These are phyloP conservation scores for Heliconius hortense DNA, from an alignment of 2,888 invertebrate species.

Conservation along the genomic window DNA sequence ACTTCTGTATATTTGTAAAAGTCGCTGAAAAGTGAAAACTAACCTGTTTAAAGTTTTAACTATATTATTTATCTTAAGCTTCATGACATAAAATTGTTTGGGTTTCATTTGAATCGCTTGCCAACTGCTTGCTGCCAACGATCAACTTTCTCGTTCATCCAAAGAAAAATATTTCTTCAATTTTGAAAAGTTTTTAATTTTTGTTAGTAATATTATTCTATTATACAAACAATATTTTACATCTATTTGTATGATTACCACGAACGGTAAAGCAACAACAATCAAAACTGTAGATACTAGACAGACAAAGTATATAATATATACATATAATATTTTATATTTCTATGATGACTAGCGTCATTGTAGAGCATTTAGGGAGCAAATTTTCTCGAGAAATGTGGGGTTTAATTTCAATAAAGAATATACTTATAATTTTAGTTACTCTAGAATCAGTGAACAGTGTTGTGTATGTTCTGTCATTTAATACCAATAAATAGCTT, in stretches of 20 bases:
- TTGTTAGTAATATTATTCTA: constrained; percentile 27
- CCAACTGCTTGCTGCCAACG: constrained; percentile 40
- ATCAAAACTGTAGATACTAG: not conserved
- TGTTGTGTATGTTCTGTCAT: not conserved
- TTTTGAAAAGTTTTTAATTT: constrained; percentile 35
- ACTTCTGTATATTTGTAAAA: not conserved
- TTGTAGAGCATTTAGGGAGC: not conserved
- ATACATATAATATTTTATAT: too few species aligned
- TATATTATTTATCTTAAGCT: constrained; percentile 33
- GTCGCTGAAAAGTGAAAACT: constrained; percentile 24
- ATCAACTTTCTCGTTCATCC: constrained; percentile 41
- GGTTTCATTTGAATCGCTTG: constrained; percentile 37
- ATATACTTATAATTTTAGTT: not conserved
- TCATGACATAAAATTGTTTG: constrained; percentile 35
- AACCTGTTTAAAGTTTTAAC: constrained; percentile 19
- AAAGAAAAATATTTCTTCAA: constrained; percentile 38
- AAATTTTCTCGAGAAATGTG: not conserved
- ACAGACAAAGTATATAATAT: not conserved
- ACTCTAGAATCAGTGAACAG: not conserved
- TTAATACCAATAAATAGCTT: too few species aligned
- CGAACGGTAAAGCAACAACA: not conserved
- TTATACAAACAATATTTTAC: constrained; percentile 21
- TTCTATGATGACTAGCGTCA: too few species aligned
- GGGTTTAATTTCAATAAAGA: not conserved
- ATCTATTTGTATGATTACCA: not conserved